Evolutionary conservation across 2,113 vertebrate species (phyloP).

Genomic region (Platanista minor): DNA sequence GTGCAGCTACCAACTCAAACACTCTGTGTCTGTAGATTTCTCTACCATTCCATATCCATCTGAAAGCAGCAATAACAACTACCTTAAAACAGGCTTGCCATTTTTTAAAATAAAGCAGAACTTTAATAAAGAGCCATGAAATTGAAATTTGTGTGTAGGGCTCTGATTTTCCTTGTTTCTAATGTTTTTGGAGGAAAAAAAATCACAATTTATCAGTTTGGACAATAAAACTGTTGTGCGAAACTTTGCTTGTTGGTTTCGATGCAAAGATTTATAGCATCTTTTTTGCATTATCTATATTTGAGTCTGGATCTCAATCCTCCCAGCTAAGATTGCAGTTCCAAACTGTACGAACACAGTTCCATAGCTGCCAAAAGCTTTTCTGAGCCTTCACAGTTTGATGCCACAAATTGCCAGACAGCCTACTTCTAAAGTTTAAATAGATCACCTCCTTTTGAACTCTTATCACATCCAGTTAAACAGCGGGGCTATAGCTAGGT

Average conservation of each 20-base stretch:
- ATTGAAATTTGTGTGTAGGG: not conserved
- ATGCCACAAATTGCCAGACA: slow-evolving; percentile 23
- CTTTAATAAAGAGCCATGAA: not conserved
- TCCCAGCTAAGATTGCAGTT: not conserved
- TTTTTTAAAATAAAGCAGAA: slow-evolving; percentile 21
- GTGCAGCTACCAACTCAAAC: not conserved
- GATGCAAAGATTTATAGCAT: not conserved
- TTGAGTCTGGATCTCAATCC: slow-evolving; percentile 9
- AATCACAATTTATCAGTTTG: not conserved
- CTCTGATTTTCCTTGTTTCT: not conserved
- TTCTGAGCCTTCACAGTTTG: slow-evolving; percentile 42
- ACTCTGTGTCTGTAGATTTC: not conserved
- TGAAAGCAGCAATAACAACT: not conserved
- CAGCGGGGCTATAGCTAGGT: not conserved
- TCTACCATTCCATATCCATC: not conserved
- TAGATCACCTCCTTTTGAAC: slow-evolving; percentile 36
- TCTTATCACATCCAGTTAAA: slow-evolving; percentile 37
- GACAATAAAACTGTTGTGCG: not conserved
- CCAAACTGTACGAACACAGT: slow-evolving; percentile 17
- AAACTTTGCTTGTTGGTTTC: not conserved
- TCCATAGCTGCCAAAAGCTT: slow-evolving; percentile 25
- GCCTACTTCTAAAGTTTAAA: not conserved
- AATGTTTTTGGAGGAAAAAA: not conserved
- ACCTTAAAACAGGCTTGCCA: not conserved
- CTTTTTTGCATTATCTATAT: not conserved